Conservation (phyloP, 1,140 invertebrate species). For the Drosophila nikananu region DNA sequence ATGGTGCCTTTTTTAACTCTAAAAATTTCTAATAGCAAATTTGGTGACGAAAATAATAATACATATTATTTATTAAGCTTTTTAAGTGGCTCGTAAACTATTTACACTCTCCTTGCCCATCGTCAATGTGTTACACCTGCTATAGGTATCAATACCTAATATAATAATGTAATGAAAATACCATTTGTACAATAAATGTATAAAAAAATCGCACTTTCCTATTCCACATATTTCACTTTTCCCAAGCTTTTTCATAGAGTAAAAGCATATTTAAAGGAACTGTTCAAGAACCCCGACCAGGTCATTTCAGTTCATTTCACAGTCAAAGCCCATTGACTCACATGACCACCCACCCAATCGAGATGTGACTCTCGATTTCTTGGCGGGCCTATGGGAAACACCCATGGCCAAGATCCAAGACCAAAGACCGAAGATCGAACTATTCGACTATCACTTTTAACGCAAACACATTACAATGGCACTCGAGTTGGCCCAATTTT, state of each 20-base stretch:
- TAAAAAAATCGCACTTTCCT: background rate
- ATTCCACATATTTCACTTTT: background rate
- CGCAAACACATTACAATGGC: constrained; percentile 38
- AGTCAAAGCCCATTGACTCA: constrained; percentile 4
- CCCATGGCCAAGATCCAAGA: constrained; percentile 57
- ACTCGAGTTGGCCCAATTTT: constrained; percentile 78
- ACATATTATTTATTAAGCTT: background rate
- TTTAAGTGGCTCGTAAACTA: no score
- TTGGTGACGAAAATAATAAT: background rate
- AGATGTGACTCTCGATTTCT: constrained; percentile 36
- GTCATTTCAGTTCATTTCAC: constrained; percentile 11
- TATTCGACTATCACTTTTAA: constrained; percentile 65
- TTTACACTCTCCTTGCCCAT: no score
- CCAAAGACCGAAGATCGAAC: constrained; percentile 25
- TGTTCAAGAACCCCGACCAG: background rate
- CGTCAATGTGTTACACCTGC: no score
- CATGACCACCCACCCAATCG: constrained; percentile 25
- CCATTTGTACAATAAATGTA: background rate
- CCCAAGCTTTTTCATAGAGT: background rate
- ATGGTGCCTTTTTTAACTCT: no score
- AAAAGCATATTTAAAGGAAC: no score
- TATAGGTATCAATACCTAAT: no score
- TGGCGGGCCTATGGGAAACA: constrained; percentile 44
- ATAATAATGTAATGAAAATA: background rate
- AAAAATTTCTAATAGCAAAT: no score